These are phyloP conservation scores for Thamnaconus septentrionalis DNA, from an alignment of 2,113 vertebrate species.

Conservation along the genomic window DNA sequence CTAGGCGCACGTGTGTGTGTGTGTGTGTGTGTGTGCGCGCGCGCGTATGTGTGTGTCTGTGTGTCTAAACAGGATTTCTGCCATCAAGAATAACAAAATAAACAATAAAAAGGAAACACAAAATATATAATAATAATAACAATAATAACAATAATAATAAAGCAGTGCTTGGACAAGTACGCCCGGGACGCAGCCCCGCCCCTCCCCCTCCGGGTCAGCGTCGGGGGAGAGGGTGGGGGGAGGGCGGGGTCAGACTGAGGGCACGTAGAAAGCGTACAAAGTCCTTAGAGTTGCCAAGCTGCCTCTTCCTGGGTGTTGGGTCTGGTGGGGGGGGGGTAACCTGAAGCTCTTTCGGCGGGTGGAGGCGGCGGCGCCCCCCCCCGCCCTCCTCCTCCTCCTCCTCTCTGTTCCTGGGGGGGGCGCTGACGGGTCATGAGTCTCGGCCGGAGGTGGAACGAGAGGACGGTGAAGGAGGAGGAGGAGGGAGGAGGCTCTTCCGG, in stretches of 20 bases:
- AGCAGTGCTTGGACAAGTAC: slow-evolving; percentile 74
- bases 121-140: not conserved
- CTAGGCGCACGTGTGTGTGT: slow-evolving; percentile 61
- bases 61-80: slow-evolving; percentile 66
- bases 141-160: slow-evolving; percentile 56
- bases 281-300: slow-evolving; percentile 76
- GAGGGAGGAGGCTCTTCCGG: not conserved
- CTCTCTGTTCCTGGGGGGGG: slow-evolving; percentile 58
- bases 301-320: slow-evolving; percentile 73
- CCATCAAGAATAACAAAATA: slow-evolving; percentile 66
- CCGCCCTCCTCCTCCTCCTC: too few relatives aligned
- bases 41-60: slow-evolving; percentile 33
- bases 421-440: slow-evolving; percentile 50
- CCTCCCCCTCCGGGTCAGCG: not conserved
- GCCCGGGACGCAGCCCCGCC: slow-evolving; percentile 32
- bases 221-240: slow-evolving; percentile 37
- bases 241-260: slow-evolving; percentile 44
- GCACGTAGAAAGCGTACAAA: slow-evolving; percentile 66
- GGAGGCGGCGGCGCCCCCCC: slow-evolving; percentile 37
- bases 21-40: too few relatives aligned
- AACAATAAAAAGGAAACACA: slow-evolving; percentile 2
- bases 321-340: slow-evolving; percentile 43
- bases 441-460: slow-evolving; percentile 57
- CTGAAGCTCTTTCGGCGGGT: slow-evolving; percentile 62
- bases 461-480: slow-evolving; percentile 19